Base-by-base conservation (phyloP, 2,888 invertebrate species). In the Schizotus pectinicornis region DNA sequence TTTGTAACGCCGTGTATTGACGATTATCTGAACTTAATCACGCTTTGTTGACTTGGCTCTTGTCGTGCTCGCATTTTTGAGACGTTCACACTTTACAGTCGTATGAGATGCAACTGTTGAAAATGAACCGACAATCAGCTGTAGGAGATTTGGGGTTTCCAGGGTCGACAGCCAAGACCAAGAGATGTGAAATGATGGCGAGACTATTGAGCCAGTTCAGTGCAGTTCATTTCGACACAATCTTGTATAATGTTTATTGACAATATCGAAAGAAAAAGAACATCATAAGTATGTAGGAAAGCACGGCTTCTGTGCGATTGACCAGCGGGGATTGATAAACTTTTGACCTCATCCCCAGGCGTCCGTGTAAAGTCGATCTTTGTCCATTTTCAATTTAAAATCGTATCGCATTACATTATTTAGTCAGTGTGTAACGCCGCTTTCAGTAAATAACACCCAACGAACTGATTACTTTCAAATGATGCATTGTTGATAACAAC, bases 371-470 rank as follows among this genome's bases (percentile, higher is more conserved):
- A 69, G 63, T 67, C 67, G 70, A 72, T 67, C 72, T 73, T 72
- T 72, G 72, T 67, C 68, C 71, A 72, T 71, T 71, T 71, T 68
- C 65, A 68, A 69, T 69, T 71, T 68, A 68, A 69, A 65, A 62
- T 64, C 65, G 57, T 65, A 63, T 64, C 59, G 56, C 54, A 33
- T 53, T 37, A 53, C 45, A 47, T 53, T 58, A 56, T 53, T 61
- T 53, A 49, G 53, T 65, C 67, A 67, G 65, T 63, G 34, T 49
- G 52, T 58, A 59, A 56, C 58, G 48, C 46, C 50, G 32, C 55
- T 50, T 30, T 14, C 41, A 46, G 43, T 56, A 42, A 55, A 49
- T 37, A 54, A 55, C 50, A 58, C 41, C 46, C 41, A 30, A 42
- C 47, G 35, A 31, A 47, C 34, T 55, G 49, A 43, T 49, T 49